Evolutionary conservation across 2,888 invertebrate species (phyloP).

Genomic region (Brachyptera putata): DNA sequence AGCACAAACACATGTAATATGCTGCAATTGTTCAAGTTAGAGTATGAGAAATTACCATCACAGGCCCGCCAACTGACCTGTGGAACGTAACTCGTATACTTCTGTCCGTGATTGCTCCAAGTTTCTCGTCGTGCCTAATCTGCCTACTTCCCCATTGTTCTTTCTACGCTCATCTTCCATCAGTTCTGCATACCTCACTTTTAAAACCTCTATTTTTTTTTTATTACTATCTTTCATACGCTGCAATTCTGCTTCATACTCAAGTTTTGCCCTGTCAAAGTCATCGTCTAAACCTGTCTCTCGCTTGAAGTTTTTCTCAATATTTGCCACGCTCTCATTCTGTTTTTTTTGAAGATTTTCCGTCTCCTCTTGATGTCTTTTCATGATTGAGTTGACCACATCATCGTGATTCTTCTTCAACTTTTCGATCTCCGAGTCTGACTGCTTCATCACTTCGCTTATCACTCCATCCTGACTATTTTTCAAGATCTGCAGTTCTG

Average conservation of each 20-base stretch:
- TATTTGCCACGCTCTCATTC: not conserved
- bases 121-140: not conserved
- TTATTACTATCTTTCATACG: conserved; percentile 2
- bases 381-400: not conserved
- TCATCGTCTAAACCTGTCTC: not conserved
- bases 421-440: not conserved
- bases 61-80: too few species aligned
- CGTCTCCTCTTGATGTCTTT: not conserved
- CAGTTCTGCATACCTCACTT: not conserved
- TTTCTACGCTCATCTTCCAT: conserved; percentile 4
- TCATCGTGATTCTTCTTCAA: not conserved
- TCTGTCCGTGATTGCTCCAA: not conserved
- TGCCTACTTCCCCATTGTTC: not conserved
- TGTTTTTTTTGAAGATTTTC: not conserved
- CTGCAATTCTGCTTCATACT: conserved; percentile 1
- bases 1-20: not conserved
- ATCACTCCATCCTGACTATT: conserved; percentile 23
- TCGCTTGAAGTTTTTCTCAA: too few species aligned
- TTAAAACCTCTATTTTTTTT: not conserved
- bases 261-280: not conserved
- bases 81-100: not conserved
- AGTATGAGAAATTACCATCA: too few species aligned
- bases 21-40: too few species aligned
- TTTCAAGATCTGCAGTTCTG: conserved; percentile 51
- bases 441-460: not conserved